Conservation (phyloP, 2,797 vertebrate species). For the Semaprochilodus insignis region DNA sequence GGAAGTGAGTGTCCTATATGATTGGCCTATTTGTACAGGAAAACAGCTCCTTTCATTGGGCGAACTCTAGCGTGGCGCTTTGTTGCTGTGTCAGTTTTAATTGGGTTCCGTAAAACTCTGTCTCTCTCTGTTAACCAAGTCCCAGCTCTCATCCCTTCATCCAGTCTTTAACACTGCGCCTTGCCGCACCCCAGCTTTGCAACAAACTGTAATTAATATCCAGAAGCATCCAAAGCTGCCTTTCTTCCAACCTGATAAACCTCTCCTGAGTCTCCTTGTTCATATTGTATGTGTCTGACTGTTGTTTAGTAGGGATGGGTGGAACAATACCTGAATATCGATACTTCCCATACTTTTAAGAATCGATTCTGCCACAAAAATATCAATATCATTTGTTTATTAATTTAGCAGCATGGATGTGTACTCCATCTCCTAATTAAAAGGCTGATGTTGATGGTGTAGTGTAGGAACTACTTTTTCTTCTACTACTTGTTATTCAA, state of each 20-base stretch:
- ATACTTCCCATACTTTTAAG: too few relatives aligned
- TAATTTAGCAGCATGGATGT: too few relatives aligned
- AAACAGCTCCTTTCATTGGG: conserved; percentile 50
- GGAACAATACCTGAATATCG: too few relatives aligned
- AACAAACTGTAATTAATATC: conserved; percentile 40
- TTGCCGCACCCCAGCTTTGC: conserved; percentile 29
- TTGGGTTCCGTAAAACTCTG: conserved; percentile 42
- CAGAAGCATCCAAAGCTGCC: not conserved
- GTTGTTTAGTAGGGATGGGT: not conserved
- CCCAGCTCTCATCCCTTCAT: not conserved
- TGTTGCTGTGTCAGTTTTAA: conserved; percentile 54
- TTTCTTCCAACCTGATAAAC: conserved; percentile 5
- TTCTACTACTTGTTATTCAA: too few relatives aligned
- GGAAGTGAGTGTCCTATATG: conserved; percentile 59
- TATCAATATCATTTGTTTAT: too few relatives aligned
- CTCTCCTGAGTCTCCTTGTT: not conserved
- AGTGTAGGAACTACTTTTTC: too few relatives aligned
- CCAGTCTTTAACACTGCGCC: conserved; percentile 40
- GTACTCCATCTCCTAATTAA: too few relatives aligned
- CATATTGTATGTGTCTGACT: not conserved
- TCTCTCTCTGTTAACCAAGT: conserved; percentile 16
- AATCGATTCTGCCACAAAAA: too few relatives aligned
- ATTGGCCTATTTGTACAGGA: conserved; percentile 61
- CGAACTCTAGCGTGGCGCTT: conserved; percentile 42
- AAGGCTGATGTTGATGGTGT: too few relatives aligned